These are phyloP conservation scores for Apis mellifera DNA, from an alignment of 1,140 invertebrate species.

Conservation along the genomic window DNA sequence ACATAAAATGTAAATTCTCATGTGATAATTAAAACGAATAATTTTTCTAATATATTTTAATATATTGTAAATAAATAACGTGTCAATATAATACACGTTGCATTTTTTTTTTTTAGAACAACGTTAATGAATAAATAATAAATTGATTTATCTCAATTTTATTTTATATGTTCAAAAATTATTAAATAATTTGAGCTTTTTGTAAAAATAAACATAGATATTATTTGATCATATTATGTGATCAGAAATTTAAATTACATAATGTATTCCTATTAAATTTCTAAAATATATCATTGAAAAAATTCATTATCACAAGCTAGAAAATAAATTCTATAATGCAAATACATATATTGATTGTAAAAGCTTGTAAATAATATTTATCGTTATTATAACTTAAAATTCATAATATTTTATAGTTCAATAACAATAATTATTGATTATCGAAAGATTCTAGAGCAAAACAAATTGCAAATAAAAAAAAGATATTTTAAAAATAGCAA, in stretches of 20 bases:
- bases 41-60: conserved; percentile 4
- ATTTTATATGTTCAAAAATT: not conserved
- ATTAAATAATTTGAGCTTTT: conserved; percentile 1
- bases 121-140: conserved; percentile 35
- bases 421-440: not conserved
- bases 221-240: not conserved
- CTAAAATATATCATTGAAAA: not conserved
- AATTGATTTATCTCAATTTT: conserved; percentile 13
- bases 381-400: conserved; percentile 28
- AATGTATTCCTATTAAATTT: conserved; percentile 1
- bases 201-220: not conserved
- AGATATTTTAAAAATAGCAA: conserved; percentile 13
- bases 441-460: conserved; percentile 8
- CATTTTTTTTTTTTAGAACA: conserved; percentile 14
- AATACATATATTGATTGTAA: not conserved
- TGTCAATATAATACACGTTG: conserved; percentile 1
- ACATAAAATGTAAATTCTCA: conserved; percentile 13
- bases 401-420: conserved; percentile 10
- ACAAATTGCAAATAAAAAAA: conserved; percentile 17
- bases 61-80: conserved; percentile 30
- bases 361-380: conserved; percentile 17
- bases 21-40: conserved; percentile 2
- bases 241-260: conserved; percentile 4
- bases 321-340: conserved; percentile 11
- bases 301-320: conserved; percentile 12